Conservation (phyloP, 2,113 vertebrate genomes). For the Brevimyrus niger region DNA sequence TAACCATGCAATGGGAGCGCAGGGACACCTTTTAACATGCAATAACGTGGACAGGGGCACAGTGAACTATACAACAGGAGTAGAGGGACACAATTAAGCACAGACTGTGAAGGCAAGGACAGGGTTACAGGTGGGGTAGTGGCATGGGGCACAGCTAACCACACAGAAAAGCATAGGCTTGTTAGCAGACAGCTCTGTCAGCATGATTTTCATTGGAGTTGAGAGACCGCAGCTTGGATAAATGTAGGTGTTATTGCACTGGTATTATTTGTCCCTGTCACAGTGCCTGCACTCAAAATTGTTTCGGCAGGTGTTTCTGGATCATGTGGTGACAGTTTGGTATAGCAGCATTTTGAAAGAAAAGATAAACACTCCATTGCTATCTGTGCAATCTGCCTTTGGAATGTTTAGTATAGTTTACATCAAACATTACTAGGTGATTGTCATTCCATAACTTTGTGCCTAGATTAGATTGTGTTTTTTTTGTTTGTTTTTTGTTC, state of each 20-base stretch:
- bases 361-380: neutral
- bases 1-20: neutral
- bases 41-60: neutral
- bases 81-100: neutral
- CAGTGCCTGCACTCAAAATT: neutral
- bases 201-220: neutral
- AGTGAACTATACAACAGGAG: neutral
- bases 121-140: neutral
- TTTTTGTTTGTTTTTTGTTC: neutral
- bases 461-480: neutral
- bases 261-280: neutral
- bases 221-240: neutral
- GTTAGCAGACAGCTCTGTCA: neutral
- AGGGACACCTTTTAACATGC: neutral
- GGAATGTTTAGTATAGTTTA: neutral
- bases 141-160: neutral
- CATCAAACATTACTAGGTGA: neutral
- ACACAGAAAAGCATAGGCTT: neutral
- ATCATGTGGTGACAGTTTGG: neutral
- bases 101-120: neutral
- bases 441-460: neutral
- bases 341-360: neutral
- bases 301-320: neutral
- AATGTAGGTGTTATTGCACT: neutral
- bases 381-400: neutral